These are phyloP conservation scores for Oreotrochilus melanogaster DNA, from an alignment of 2,113 vertebrate species.

Conservation along the genomic window DNA sequence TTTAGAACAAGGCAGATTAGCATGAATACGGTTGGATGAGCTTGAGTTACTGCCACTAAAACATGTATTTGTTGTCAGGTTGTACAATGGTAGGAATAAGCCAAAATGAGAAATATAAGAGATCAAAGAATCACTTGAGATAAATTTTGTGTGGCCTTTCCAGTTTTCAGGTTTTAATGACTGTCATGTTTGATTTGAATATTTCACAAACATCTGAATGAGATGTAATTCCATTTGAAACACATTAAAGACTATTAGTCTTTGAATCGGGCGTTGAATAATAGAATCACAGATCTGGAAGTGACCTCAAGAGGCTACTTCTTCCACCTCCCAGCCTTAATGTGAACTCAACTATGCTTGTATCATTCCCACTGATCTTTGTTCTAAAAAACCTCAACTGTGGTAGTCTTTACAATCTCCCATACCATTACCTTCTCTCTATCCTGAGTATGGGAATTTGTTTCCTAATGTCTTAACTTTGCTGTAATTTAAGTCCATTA, in stretches of 20 bases:
- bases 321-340: background rate
- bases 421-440: background rate
- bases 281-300: background rate
- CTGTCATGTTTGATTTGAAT: background rate
- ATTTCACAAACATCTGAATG: background rate
- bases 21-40: background rate
- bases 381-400: background rate
- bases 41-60: background rate
- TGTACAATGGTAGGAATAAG: background rate
- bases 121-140: background rate
- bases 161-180: background rate
- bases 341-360: background rate
- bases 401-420: background rate
- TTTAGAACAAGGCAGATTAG: background rate
- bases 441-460: background rate
- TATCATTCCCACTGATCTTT: background rate
- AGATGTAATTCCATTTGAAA: background rate
- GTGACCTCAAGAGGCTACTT: background rate
- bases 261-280: background rate
- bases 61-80: background rate
- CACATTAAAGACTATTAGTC: background rate
- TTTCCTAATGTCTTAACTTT: background rate
- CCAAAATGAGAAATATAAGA: background rate
- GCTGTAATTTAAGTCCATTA: background rate
- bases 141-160: background rate